These are phyloP conservation scores for Eunapius fragilis DNA, from an alignment of 37 sponge, comb jelly and placozoan genomes.

Conservation along the genomic window DNA sequence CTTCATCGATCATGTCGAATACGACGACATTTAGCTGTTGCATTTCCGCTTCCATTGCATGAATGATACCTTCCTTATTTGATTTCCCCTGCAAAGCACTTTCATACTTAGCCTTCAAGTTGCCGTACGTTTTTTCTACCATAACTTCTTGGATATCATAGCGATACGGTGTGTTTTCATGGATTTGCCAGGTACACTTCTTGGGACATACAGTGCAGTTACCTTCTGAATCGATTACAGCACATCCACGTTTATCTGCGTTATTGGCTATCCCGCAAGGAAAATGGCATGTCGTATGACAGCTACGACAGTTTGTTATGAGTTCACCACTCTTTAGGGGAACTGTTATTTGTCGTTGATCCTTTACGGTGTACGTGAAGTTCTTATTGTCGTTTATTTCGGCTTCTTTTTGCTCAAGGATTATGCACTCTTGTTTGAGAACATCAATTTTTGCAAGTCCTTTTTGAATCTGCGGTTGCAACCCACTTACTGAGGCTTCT, in stretches of 20 bases:
- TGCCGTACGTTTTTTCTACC: not conserved
- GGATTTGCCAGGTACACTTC: not conserved
- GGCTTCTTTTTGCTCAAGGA: slow-evolving; percentile 43
- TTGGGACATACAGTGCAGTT: not conserved
- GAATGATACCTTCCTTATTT: not conserved
- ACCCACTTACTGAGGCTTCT: slow-evolving; percentile 31
- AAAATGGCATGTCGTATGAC: slow-evolving; percentile 7
- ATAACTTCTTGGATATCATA: too few relatives aligned
- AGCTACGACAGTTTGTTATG: not conserved
- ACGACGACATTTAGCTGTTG: not conserved
- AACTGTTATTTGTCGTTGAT: slow-evolving; percentile 21
- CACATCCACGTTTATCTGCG: slow-evolving; percentile 1
- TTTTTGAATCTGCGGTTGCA: slow-evolving; percentile 43
- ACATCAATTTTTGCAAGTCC: slow-evolving; percentile 55
- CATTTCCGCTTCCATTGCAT: not conserved
- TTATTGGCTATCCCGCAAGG: not conserved
- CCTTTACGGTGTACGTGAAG: slow-evolving; percentile 48
- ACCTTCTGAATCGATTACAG: slow-evolving; percentile 7
- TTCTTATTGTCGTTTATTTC: slow-evolving; percentile 52
- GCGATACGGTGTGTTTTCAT: not conserved
- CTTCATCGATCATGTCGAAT: not conserved
- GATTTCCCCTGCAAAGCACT: not conserved
- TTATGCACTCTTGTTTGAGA: slow-evolving; percentile 44
- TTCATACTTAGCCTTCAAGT: not conserved
- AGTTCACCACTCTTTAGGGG: not conserved